These are phyloP conservation scores for Aradus depressus DNA, from an alignment of 2,888 invertebrate genomes.

Conservation along the genomic window DNA sequence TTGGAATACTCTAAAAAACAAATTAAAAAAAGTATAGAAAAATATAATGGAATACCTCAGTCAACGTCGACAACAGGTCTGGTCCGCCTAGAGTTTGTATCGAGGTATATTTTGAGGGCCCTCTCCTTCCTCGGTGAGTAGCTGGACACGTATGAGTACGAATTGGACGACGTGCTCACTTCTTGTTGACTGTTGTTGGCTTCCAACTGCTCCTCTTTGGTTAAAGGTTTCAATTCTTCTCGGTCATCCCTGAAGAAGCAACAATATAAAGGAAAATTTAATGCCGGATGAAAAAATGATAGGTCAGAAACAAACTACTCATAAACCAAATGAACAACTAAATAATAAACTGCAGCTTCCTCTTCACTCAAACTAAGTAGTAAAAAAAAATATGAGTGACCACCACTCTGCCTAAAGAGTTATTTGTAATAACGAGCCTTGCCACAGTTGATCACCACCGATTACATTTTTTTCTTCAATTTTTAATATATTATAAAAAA, in stretches of 20 bases:
- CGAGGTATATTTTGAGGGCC: constrained; percentile 61
- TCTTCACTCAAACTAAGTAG: no score
- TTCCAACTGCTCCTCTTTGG: constrained; percentile 50
- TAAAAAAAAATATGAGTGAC: no score
- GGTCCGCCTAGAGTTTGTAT: constrained; percentile 34
- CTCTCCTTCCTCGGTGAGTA: constrained; percentile 55
- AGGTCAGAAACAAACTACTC: no score
- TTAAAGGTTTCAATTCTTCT: constrained; percentile 47
- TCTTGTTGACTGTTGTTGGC: constrained; percentile 50
- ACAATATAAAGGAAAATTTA: no score
- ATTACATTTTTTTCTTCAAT: no score
- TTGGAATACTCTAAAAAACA: background rate
- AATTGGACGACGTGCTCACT: constrained; percentile 39
- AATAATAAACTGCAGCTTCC: no score
- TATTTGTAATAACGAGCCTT: no score
- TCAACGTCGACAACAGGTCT: constrained; percentile 20
- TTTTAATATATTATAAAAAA: no score
- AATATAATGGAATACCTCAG: constrained; percentile 14
- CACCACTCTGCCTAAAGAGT: no score
- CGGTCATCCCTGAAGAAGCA: constrained; percentile 48
- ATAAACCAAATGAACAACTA: no score
- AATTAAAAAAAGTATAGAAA: background rate
- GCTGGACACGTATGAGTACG: constrained; percentile 35
- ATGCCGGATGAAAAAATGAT: no score
- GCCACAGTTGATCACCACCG: no score